Conservation (phyloP, 2,888 invertebrate genomes). For the Pyrrhosoma nymphula region DNA sequence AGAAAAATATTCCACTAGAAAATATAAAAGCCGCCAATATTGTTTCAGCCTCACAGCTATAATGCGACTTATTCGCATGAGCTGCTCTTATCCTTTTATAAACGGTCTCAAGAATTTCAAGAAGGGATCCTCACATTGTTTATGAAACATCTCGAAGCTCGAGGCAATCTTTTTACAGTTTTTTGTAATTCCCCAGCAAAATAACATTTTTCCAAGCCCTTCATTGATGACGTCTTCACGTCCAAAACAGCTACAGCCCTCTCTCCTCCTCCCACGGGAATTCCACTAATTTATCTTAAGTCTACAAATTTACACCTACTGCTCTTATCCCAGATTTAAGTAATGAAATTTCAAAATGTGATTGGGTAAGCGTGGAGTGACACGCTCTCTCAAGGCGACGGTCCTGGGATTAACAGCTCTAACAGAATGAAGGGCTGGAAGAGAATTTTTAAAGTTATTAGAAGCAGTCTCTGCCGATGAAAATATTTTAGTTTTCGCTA, state of each 20-base stretch:
- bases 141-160: neutral
- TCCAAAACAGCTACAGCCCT: neutral
- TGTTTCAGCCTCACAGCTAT: neutral
- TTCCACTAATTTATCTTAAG: neutral
- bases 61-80: neutral
- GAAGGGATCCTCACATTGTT: neutral
- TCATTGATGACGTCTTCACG: neutral
- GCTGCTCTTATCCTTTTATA: neutral
- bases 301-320: neutral
- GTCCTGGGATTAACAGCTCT: neutral
- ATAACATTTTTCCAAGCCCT: neutral
- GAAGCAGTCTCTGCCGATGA: neutral
- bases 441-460: neutral
- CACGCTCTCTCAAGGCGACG: neutral
- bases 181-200: neutral
- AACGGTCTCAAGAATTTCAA: neutral
- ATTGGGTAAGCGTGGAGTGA: neutral
- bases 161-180: neutral
- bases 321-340: neutral
- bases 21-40: neutral
- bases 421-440: neutral
- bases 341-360: neutral
- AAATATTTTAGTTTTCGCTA: neutral
- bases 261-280: neutral
- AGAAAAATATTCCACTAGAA: neutral